phyloP scores from a whole-genome alignment of 2,113 vertebrate species.

The Serilophus lunatus region DNA sequence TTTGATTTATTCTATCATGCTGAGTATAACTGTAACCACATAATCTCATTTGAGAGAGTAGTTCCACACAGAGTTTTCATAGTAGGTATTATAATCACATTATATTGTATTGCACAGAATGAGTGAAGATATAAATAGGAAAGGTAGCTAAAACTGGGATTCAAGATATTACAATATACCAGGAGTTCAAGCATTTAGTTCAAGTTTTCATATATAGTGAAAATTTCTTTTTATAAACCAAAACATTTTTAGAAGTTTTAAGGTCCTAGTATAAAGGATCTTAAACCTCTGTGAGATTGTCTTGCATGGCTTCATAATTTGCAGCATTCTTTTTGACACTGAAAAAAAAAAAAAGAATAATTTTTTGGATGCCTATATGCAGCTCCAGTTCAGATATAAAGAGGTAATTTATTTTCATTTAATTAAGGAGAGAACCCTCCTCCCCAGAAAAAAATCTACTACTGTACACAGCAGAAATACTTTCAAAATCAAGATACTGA shows the following conservation, averaged over 20 bases:
- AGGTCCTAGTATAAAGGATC: background rate
- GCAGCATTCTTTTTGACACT: background rate
- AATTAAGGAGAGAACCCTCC: too few relatives aligned
- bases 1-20: background rate
- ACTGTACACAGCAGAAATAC: background rate
- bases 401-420: background rate
- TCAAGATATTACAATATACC: background rate
- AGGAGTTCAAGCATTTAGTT: background rate
- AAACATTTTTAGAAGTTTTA: background rate
- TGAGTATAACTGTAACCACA: background rate
- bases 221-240: background rate
- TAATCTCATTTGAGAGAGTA: background rate
- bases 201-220: background rate
- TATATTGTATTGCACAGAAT: background rate
- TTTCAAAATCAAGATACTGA: background rate
- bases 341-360: background rate
- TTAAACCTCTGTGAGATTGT: background rate
- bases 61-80: background rate
- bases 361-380: background rate
- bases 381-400: background rate
- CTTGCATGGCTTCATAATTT: background rate
- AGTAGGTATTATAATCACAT: background rate
- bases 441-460: background rate
- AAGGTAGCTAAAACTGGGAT: background rate
- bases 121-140: background rate